Evolutionary conservation across 2,797 vertebrate species (phyloP), one percentile per base, ranked within the genome.

Genomic region (Molossus molossus): DNA sequence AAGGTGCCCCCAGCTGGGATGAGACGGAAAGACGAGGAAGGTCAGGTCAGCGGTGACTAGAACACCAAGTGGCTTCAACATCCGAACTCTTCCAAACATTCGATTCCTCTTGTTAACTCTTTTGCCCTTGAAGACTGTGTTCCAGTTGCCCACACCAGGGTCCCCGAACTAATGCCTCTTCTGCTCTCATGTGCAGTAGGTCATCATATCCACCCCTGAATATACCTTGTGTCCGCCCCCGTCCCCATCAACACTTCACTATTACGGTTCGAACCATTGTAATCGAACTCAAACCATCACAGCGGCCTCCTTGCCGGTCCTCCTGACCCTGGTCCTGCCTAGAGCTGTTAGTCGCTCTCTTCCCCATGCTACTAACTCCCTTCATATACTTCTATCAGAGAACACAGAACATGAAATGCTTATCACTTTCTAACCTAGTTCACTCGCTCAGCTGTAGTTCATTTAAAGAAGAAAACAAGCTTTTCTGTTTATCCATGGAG

Each of bases 341-440:
- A 27, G 58, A 27, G 21, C 80, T n/a, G 91, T 75, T 55, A 40
- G 75, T 29, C 4, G 13, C 23, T 88, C 33, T 33, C 84, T 86
- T 33, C n/a, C 13, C 12, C 50, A 10, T 65, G 33, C 15, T 76
- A 23, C 1, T 60, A 8, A 48, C 64, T 50, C 3, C 40, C 55
- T 70, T 79, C 50, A 69, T 75, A 80, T 40, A 23, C 8, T 64
- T 84, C 33, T 69, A 0, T 12, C n/a, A 77, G 13, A 58, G 14
- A n/a, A 69, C 10, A 6, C 4, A 29, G 50, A 58, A 84, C 15
- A 67, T 15, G 27, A 89, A 94, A 40, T 17, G 1, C 17, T 90
- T 62, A 37, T 58, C 83, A 8, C 23, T 25, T 72, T 91, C n/a
- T 77, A 93, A n/a, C 37, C 64, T 89, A 8, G 37, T 87, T 91